Conservation (phyloP, 2,113 vertebrate species). For the Bos javanicus region DNA sequence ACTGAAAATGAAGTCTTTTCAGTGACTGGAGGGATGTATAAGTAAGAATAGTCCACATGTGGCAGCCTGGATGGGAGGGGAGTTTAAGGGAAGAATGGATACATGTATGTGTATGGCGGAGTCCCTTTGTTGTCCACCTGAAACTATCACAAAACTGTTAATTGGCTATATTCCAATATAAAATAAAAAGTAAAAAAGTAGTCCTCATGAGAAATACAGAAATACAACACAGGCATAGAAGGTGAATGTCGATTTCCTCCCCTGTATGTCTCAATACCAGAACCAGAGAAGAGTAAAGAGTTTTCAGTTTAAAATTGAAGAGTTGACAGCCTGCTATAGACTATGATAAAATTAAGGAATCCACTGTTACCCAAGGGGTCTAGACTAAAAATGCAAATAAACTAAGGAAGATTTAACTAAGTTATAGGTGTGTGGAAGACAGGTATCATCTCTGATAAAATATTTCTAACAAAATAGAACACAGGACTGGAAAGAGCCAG, state of each 20-base stretch:
- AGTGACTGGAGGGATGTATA: not conserved
- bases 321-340: not conserved
- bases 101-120: not conserved
- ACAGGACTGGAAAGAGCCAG: not conserved
- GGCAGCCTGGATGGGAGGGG: not conserved
- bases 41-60: not conserved
- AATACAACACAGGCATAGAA: not conserved
- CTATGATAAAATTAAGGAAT: not conserved
- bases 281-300: not conserved
- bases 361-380: not conserved
- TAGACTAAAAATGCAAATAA: not conserved
- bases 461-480: not conserved
- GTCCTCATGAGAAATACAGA: not conserved
- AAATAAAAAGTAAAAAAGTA: not conserved
- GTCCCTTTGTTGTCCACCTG: not conserved
- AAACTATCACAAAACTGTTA: not conserved
- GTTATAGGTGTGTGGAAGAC: not conserved
- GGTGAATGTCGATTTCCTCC: not conserved
- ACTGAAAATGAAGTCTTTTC: not conserved
- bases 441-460: not conserved
- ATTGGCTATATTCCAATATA: not conserved
- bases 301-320: not conserved
- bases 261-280: not conserved
- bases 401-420: not conserved
- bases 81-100: not conserved